Evolutionary conservation across 2,113 vertebrate genomes (phyloP), one percentile per base, ranked within the genome.

Genomic region (Hippopotamus amphibius): DNA sequence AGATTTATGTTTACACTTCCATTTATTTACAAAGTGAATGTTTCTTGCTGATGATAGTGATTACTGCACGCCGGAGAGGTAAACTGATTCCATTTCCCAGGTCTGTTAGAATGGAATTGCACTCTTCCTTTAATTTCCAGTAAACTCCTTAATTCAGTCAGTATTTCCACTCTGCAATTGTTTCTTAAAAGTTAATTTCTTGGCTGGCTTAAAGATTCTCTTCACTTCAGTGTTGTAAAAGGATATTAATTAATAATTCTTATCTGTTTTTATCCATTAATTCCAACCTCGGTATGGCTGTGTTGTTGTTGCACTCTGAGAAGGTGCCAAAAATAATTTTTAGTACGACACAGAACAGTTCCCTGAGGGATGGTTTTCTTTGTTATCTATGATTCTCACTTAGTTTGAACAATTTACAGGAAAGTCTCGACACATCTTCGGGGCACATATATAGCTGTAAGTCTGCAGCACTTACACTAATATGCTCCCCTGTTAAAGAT

Each of bases 281-380:
- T 79, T 95, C 53, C 48, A 92, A 79, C 22, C 13, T 87, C 65
- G 88, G 17, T 92, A 22, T 68, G 63, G 95, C 59, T 74, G 24
- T 68, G 24, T 43, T 96, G 46, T 91, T 93, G 13, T 53, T 91
- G 50, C 19, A 80, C 50, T 66, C 55, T n/a, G 19, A 92, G 16
- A 86, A 93, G 33, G 24, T 61, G 48, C 48, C 90, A 92, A 87
- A 97, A 95, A 89, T 66, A 65, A 88, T 79, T 97, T 96, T 87
- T 95, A 92, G 50, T 74, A 37, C 50, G 59, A 89, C 61, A 71
- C 3, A 72, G 41, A 86, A 88, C 92, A 59, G 50, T 90, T 95
- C 61, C 72, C 46, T 19, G 8, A 90, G 59, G 21, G 61, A 61
- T 95, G 13, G 0, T 86, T 96, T 89, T 59, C 65, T 95, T 94